A percentile compares a stretch with the other conserved stretches of the same genome.
Evolutionary conservation across 2,888 invertebrate species (phyloP).

Genomic region (Scrobipalpa costella): DNA sequence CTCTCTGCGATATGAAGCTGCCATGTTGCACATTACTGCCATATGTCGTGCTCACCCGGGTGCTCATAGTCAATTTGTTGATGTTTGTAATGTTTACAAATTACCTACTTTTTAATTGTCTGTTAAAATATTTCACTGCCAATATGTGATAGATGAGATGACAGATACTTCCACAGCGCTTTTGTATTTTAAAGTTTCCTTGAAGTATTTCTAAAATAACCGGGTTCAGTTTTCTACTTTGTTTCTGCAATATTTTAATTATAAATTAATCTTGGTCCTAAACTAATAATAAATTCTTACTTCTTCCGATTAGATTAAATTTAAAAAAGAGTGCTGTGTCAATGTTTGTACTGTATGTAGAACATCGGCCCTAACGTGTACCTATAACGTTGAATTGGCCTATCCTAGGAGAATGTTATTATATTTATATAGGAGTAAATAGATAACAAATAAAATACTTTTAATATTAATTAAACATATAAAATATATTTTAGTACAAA

Average conservation of each 20-base stretch:
- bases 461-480: conserved; percentile 24
- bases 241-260: not conserved
- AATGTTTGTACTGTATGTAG: conserved; percentile 1
- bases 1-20: not conserved
- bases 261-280: not conserved
- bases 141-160: not conserved
- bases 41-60: not conserved
- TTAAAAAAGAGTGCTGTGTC: not conserved
- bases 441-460: conserved; percentile 22
- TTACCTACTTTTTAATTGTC: not conserved
- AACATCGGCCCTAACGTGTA: not conserved
- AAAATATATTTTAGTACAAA: conserved; percentile 21
- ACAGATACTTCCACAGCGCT: not conserved
- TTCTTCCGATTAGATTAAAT: not conserved
- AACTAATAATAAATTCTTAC: not conserved
- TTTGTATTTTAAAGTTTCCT: no score
- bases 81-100: not conserved
- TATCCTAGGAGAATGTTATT: not conserved
- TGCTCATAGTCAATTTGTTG: not conserved
- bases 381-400: not conserved
- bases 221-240: not conserved
- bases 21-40: not conserved
- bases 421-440: not conserved
- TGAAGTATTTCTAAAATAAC: not conserved
- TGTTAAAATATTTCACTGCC: not conserved